phyloP scores from a whole-genome alignment of 2,113 vertebrate species.

The Dunckerocampus dactyliophorus region DNA sequence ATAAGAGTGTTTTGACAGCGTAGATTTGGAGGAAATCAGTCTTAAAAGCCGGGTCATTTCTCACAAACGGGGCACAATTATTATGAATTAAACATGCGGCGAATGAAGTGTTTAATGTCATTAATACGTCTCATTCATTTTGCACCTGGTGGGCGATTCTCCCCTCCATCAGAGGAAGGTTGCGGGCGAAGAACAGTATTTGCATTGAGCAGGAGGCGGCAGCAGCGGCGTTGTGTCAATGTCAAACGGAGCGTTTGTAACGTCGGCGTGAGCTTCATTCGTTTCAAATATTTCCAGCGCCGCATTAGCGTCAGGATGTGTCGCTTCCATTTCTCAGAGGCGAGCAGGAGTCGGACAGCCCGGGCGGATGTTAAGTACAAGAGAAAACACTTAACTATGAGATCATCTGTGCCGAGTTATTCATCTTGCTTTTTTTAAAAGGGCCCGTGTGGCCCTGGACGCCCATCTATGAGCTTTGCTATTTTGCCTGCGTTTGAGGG shows the following conservation, averaged over 20 bases:
- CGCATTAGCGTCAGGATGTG: constrained; percentile 70
- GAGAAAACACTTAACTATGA: constrained; percentile 80
- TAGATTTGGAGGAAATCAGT: constrained; percentile 92
- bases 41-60: constrained; percentile 92
- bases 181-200: constrained; percentile 59
- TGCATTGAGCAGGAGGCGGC: constrained; percentile 49
- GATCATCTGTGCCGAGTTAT: constrained; percentile 72
- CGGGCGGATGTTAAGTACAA: constrained; percentile 71
- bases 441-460: constrained; percentile 49
- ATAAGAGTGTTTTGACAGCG: constrained; percentile 90
- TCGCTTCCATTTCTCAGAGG: constrained; percentile 63
- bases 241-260: constrained; percentile 65
- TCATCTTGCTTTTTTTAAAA: constrained; percentile 74
- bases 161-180: constrained; percentile 38
- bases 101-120: constrained; percentile 91
- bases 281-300: constrained; percentile 71
- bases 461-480: constrained; percentile 26
- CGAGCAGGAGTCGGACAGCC: constrained; percentile 49
- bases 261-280: constrained; percentile 52
- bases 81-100: constrained; percentile 98
- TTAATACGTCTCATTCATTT: constrained; percentile 99
- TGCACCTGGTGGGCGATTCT: constrained; percentile 80
- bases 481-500: constrained; percentile 42
- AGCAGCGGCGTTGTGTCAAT: constrained; percentile 64
- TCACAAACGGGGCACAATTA: constrained; percentile 95